Evolutionary conservation across 2,113 vertebrate genomes (phyloP).

Genomic region (Lichenostomus cassidix): DNA sequence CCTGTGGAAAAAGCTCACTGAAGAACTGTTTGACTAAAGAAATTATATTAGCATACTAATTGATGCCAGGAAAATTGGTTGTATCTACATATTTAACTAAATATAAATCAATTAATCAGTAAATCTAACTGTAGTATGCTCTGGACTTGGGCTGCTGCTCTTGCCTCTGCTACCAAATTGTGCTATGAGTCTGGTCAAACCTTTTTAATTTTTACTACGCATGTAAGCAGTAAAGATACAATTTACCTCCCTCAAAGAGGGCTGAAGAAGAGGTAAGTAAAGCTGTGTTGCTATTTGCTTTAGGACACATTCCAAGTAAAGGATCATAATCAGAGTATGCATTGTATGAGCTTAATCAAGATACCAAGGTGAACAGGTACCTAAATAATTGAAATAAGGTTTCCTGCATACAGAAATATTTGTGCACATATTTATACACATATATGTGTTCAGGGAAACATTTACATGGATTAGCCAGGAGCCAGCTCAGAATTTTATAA

Average conservation of each 20-base stretch:
- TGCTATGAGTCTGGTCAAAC: not conserved
- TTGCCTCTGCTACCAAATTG: not conserved
- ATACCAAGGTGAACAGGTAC: not conserved
- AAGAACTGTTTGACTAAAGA: not conserved
- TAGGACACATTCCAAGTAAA: not conserved
- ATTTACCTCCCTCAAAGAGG: not conserved
- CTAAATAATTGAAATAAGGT: not conserved
- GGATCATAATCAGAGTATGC: not conserved
- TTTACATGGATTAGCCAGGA: not conserved
- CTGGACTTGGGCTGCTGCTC: not conserved
- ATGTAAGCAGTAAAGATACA: not conserved
- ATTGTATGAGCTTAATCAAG: not conserved
- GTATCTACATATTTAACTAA: not conserved
- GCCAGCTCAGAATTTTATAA: not conserved
- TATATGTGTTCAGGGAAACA: not conserved
- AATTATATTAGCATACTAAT: not conserved
- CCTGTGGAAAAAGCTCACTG: not conserved
- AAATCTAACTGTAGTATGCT: not conserved
- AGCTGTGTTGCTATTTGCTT: not conserved
- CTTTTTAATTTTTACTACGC: not conserved
- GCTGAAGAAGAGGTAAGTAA: not conserved
- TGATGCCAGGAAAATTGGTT: not conserved
- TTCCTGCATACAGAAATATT: not conserved
- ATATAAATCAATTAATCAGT: not conserved
- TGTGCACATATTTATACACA: not conserved